phyloP scores from a whole-genome alignment of 2,888 invertebrate genomes.

The Mimas tiliae region DNA sequence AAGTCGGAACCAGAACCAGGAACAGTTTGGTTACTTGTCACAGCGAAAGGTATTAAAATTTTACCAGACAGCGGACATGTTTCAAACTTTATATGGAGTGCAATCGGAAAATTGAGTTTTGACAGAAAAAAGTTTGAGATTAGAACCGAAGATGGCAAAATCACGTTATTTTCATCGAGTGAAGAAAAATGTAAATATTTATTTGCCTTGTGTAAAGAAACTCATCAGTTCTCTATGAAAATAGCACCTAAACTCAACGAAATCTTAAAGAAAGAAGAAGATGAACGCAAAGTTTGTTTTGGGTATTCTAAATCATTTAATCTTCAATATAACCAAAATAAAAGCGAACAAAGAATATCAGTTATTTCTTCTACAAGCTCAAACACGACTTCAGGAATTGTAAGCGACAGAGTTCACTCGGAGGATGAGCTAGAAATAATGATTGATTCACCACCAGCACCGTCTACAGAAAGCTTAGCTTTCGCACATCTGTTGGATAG shows the following conservation, averaged over 20 bases:
- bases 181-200: slow-evolving; percentile 97
- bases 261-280: slow-evolving; percentile 92
- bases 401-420: slow-evolving; percentile 97
- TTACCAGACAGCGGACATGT: slow-evolving; percentile 88
- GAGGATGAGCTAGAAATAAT: slow-evolving; percentile 96
- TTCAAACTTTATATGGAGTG: slow-evolving; percentile 96
- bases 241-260: slow-evolving; percentile 94
- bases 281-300: slow-evolving; percentile 88
- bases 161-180: slow-evolving; percentile 95
- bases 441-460: slow-evolving; percentile 93
- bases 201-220: slow-evolving; percentile 93
- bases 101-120: slow-evolving; percentile 97
- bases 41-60: slow-evolving; percentile 96
- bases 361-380: slow-evolving; percentile 97
- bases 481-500: slow-evolving; percentile 90
- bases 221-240: slow-evolving; percentile 98
- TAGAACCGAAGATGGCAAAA: slow-evolving; percentile 93
- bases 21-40: slow-evolving; percentile 94
- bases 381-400: slow-evolving; percentile 98
- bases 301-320: slow-evolving; percentile 88
- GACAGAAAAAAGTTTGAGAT: slow-evolving; percentile 99
- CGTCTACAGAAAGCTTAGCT: slow-evolving; percentile 93
- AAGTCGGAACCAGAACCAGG: slow-evolving; percentile 91
- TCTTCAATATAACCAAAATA: slow-evolving; percentile 86
- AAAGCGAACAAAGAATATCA: slow-evolving; percentile 92